Evolutionary conservation across 2,113 vertebrate species (phyloP), one percentile per base, ranked within the genome.

Genomic region (Prunella himalayana): DNA sequence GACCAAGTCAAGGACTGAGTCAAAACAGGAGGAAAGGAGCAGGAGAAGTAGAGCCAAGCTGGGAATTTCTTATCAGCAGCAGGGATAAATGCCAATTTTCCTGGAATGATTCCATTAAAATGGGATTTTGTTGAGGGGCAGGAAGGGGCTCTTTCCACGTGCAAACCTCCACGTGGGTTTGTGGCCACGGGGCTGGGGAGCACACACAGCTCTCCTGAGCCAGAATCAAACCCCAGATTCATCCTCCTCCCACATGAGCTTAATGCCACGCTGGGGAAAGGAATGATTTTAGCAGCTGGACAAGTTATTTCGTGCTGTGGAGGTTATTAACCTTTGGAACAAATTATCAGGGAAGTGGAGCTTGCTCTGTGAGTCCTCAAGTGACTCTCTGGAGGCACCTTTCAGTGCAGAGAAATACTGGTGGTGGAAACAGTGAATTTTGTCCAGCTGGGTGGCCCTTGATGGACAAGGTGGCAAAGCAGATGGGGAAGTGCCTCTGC

Each of bases 121-220:
- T 5, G 21, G 9, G 7, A 8, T 54, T 85, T 50, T 1, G 0
- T 3, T 15, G 64, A 75, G 73, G 69, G 56, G 21, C 9, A 24
- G 49, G 54, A 53, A 19, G 0, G 6, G 63, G 51, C 37, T 12
- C 4, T 22, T 37, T 2, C 45, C 9, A 17, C 0, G 8, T 2
- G 11, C 5, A 8, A 44, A 64, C 17, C 47, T 42, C 72, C 56
- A 8, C 2, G 0, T 2, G 71, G 22, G 39, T 69, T 41, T 33
- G 57, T 11, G 70, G 17, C n/a, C 13, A 1, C 4, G 1, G 59
- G 50, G 60, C 73, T 15, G 68, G 68, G 4, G 17, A 24, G 6
- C 25, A 3, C 5, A 2, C 33, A 10, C 7, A 25, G 63, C 11
- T 5, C 11, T 17, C 64, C 47, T 33, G 64, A 69, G 47, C 35